Evolutionary conservation across 2,888 invertebrate genomes (phyloP), one percentile per base, ranked within the genome.

Genomic region (Metopia argyrocephala): DNA sequence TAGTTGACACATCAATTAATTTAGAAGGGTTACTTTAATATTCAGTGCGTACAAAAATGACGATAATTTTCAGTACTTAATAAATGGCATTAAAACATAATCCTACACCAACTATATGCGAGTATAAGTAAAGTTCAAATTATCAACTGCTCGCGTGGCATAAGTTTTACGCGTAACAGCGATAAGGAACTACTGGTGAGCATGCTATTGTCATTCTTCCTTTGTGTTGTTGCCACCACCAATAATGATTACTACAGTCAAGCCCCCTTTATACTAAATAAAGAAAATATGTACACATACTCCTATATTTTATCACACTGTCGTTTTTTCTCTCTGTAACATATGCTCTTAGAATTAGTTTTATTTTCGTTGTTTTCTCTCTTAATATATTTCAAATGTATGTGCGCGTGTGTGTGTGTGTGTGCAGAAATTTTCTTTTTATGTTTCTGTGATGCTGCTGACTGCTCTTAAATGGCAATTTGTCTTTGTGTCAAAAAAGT

Each of bases 111-210:
- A n/a, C n/a, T n/a, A n/a, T n/a, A n/a, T n/a, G n/a, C n/a, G n/a
- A n/a, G n/a, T n/a, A n/a, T n/a, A n/a, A n/a, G n/a, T n/a, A n/a
- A n/a, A n/a, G n/a, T n/a, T n/a, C n/a, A n/a, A n/a, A 15, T 25
- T 9, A 25, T 3, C 12, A n/a, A 28, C 25, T 68, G 31, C 31
- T 18, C 45, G 45, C 75, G 45, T 75, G 61, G 5, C 59, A 46
- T 59, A 52, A 75, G 68, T 23, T 68, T 27, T 61, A 28, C 25
- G 45, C 50, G 21, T 74, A 57, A 21, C 50, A 66, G 66, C 52
- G 52, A 76, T 69, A 76, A 76, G 62, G 76, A 62, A 62, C 61
- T 68, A 69, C 76, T 68, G 54, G 52, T 61, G 28, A 76, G 54
- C 54, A 46, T 45, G 25, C 38, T 15, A 38, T 21, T 28, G 50